Evolutionary conservation across 2,888 invertebrate genomes (phyloP).

Genomic region (Chromoteleia sp.): DNA sequence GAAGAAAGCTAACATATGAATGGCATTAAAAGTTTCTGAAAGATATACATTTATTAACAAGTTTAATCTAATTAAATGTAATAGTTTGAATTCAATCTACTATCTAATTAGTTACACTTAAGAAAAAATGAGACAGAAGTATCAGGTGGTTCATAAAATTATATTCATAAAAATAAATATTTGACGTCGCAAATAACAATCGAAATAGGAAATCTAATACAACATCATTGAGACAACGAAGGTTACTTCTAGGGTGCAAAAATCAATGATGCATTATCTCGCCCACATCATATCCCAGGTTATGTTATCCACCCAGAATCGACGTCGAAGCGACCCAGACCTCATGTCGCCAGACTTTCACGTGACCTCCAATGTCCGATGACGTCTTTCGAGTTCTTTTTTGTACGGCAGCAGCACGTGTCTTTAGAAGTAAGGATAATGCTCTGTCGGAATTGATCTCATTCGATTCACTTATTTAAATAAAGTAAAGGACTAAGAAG

Average conservation of each 20-base stretch:
- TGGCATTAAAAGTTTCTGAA: too few relatives aligned
- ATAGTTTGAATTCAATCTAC: too few relatives aligned
- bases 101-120: too few relatives aligned
- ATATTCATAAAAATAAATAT: too few relatives aligned
- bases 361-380: slow-evolving; percentile 55
- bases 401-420: slow-evolving; percentile 1
- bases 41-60: too few relatives aligned
- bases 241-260: slow-evolving; percentile 17
- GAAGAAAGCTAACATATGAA: too few relatives aligned
- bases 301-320: slow-evolving; percentile 68
- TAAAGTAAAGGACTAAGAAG: too few relatives aligned
- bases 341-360: slow-evolving; percentile 73
- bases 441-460: background rate
- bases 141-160: too few relatives aligned
- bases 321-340: slow-evolving; percentile 74
- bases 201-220: slow-evolving; percentile 8
- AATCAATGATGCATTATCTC: slow-evolving; percentile 47
- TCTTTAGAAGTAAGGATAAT: slow-evolving; percentile 5
- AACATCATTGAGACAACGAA: slow-evolving; percentile 3
- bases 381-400: slow-evolving; percentile 39
- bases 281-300: slow-evolving; percentile 47
- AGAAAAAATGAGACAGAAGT: too few relatives aligned
- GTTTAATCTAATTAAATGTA: too few relatives aligned
- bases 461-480: too few relatives aligned
- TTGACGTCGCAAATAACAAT: too few relatives aligned